phyloP scores from a whole-genome alignment of 1,140 invertebrate genomes.

The Pissodes strobi region DNA sequence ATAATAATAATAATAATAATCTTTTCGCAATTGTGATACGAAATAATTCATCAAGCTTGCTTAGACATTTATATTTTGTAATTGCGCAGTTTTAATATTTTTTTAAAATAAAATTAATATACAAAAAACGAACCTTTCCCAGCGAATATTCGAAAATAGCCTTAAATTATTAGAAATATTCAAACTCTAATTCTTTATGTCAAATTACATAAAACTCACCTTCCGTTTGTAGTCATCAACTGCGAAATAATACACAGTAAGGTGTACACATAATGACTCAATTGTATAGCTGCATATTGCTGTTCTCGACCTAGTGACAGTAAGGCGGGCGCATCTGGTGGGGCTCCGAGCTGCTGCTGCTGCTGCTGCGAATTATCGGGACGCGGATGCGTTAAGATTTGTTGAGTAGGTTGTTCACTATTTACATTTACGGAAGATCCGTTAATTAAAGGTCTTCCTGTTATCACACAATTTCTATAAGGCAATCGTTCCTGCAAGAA shows the following conservation, averaged over 20 bases:
- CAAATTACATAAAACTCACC: slow-evolving; percentile 53
- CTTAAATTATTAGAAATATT: too few relatives aligned
- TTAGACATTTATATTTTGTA: too few relatives aligned
- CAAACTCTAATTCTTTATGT: too few relatives aligned
- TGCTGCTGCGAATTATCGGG: slow-evolving; percentile 12
- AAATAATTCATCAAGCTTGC: too few relatives aligned
- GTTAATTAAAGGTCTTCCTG: slow-evolving; percentile 48
- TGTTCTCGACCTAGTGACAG: slow-evolving; percentile 63
- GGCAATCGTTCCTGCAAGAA: slow-evolving; percentile 58
- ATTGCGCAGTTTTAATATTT: too few relatives aligned
- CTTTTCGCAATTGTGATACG: too few relatives aligned
- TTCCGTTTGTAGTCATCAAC: slow-evolving; percentile 84
- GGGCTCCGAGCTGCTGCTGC: slow-evolving; percentile 27
- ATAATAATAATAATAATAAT: too few relatives aligned
- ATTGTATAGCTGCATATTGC: slow-evolving; percentile 71
- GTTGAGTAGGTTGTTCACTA: slow-evolving; percentile 34
- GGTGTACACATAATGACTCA: slow-evolving; percentile 82
- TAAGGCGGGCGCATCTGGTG: slow-evolving; percentile 54
- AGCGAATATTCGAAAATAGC: too few relatives aligned
- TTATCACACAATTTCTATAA: slow-evolving; percentile 58
- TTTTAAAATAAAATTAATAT: too few relatives aligned
- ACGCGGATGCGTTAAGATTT: slow-evolving; percentile 5
- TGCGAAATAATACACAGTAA: slow-evolving; percentile 82
- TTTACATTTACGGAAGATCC: slow-evolving; percentile 40
- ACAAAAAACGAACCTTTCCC: too few relatives aligned